Percentiles rank a stretch among this genome's conserved stretches.
Conservation (phyloP, 2,797 vertebrate genomes). For the Erpetoichthys calabaricus region DNA sequence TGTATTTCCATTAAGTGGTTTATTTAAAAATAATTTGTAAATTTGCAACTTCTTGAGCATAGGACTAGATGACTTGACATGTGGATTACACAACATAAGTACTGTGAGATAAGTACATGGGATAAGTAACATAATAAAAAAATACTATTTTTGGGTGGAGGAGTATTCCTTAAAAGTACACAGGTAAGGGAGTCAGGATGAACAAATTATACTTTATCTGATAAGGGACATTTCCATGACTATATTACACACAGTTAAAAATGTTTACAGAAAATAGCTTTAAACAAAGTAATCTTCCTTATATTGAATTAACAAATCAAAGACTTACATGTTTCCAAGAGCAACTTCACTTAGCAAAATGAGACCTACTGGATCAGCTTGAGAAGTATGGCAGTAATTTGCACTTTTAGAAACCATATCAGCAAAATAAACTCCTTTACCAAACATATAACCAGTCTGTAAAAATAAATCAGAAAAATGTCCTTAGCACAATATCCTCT, state of each 20-base stretch:
- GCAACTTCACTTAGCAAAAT: conserved; percentile 88
- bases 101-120: no score
- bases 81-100: no score
- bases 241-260: not conserved
- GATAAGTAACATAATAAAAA: no score
- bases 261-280: not conserved
- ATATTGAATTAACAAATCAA: not conserved
- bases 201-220: no score
- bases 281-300: no score
- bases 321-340: conserved; percentile 88
- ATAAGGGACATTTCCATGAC: not conserved
- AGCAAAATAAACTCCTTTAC: conserved; percentile 96
- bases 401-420: conserved; percentile 99
- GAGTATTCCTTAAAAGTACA: no score
- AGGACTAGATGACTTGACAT: no score
- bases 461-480: not conserved
- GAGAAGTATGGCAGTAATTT: conserved; percentile 96
- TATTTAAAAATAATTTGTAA: no score
- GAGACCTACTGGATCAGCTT: conserved; percentile 77
- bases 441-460: conserved; percentile 98
- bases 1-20: no score
- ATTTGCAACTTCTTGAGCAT: no score
- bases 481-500: not conserved
- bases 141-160: no score
- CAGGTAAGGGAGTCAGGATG: no score